These are phyloP conservation scores for Trichogramma evanescens DNA, from an alignment of 2,888 invertebrate genomes.

Conservation along the genomic window DNA sequence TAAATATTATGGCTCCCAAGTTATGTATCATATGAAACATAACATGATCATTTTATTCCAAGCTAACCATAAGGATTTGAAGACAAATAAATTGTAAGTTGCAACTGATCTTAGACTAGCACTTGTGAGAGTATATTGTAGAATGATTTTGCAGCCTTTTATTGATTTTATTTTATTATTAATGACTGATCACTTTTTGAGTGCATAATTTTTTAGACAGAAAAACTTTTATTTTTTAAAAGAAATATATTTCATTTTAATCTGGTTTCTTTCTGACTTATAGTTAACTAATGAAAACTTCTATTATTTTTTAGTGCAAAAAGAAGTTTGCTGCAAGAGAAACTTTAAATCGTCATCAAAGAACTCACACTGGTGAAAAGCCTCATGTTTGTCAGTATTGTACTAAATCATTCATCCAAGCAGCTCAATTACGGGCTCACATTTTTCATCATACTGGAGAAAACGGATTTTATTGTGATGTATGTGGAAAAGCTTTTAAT, in stretches of 20 bases:
- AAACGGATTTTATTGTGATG: conserved; percentile 60
- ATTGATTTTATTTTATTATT: conserved; percentile 1
- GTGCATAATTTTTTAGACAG: neutral
- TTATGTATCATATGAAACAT: conserved; percentile 8
- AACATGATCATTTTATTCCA: conserved; percentile 32
- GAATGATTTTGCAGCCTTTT: neutral
- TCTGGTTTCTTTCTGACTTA: neutral
- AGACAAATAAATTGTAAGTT: conserved; percentile 22
- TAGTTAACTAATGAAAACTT: neutral
- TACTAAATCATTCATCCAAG: conserved; percentile 76
- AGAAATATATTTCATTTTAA: neutral
- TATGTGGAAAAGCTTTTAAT: conserved; percentile 53
- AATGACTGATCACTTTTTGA: neutral
- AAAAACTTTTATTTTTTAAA: neutral
- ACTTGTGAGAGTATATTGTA: no score
- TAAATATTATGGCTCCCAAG: conserved; percentile 5
- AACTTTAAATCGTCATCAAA: conserved; percentile 69
- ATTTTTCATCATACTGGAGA: conserved; percentile 69
- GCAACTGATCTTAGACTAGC: neutral
- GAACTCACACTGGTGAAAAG: conserved; percentile 57
- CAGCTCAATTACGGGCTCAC: conserved; percentile 71
- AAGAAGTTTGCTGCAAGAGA: conserved; percentile 76
- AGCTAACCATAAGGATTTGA: conserved; percentile 36
- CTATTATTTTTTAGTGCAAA: conserved; percentile 56
- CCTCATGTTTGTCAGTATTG: conserved; percentile 60